phyloP scores from a whole-genome alignment of 2,113 vertebrate genomes.

The Poecilia latipinna region DNA sequence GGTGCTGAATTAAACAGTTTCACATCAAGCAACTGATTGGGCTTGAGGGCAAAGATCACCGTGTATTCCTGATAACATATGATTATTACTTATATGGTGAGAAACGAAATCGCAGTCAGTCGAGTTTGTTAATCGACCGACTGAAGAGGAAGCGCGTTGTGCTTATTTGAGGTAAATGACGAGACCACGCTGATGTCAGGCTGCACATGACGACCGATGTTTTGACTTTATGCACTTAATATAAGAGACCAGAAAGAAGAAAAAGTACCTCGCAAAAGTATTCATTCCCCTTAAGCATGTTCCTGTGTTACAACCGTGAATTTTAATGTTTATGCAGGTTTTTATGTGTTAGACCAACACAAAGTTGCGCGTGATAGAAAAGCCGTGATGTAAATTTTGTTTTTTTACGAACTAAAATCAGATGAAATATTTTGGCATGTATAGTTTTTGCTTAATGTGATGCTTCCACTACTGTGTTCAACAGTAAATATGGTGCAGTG shows the following conservation, averaged over 20 bases:
- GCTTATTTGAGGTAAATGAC: not conserved
- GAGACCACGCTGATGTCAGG: not conserved
- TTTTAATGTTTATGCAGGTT: too few species aligned
- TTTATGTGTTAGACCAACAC: too few species aligned
- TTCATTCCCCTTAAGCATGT: not conserved
- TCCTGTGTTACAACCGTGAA: too few species aligned
- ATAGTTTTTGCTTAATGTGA: too few species aligned
- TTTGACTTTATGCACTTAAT: not conserved
- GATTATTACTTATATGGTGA: not conserved
- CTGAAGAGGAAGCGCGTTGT: not conserved
- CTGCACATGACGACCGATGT: not conserved
- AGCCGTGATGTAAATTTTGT: too few species aligned
- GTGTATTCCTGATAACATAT: not conserved
- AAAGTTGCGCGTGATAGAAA: too few species aligned
- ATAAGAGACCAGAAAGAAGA: not conserved
- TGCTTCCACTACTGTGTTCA: too few species aligned
- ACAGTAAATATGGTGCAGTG: too few species aligned
- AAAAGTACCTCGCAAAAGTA: not conserved
- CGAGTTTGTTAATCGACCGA: not conserved
- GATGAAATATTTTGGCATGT: too few species aligned
- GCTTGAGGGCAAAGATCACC: not conserved
- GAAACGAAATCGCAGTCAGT: not conserved
- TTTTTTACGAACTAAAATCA: too few species aligned
- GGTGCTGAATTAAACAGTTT: constrained; percentile 40
- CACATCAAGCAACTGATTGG: constrained; percentile 18